Evolutionary conservation across 2,888 invertebrate genomes (phyloP).

Genomic region (Lamellibrachia columna): DNA sequence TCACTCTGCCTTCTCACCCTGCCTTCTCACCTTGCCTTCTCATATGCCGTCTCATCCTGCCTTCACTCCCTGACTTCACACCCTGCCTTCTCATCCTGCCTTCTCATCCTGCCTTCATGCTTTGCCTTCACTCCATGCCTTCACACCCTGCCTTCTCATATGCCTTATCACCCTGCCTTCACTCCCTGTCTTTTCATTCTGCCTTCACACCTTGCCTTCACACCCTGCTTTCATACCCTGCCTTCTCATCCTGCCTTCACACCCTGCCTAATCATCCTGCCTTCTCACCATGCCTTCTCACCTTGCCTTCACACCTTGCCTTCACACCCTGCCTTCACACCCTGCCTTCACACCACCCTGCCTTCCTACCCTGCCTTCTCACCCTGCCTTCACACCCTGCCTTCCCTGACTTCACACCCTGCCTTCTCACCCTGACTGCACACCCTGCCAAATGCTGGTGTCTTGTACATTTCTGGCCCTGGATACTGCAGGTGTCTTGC

Average conservation of each 20-base stretch:
- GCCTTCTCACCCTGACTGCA: slow-evolving; percentile 6
- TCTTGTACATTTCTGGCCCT: not conserved
- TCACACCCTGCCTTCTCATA: not conserved
- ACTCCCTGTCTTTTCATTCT: too few relatives aligned
- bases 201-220: too few relatives aligned
- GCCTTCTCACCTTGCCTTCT: not conserved
- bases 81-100: not conserved
- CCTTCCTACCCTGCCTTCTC: not conserved
- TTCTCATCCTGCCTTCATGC: too few relatives aligned
- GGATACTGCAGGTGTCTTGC: not conserved
- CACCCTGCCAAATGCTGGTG: not conserved
- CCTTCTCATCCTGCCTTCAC: too few relatives aligned
- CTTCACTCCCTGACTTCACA: not conserved
- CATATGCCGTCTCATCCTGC: not conserved
- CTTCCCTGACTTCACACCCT: not conserved
- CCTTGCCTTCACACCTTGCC: too few relatives aligned
- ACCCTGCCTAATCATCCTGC: too few relatives aligned
- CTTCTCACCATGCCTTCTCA: too few relatives aligned
- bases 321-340: too few relatives aligned
- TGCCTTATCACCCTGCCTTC: too few relatives aligned
- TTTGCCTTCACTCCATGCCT: too few relatives aligned
- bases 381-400: not conserved
- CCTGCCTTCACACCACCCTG: not conserved
- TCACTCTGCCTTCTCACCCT: too few relatives aligned
- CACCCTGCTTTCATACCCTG: too few relatives aligned